phyloP scores from a whole-genome alignment of 1,140 invertebrate species.

The Drosophila nasuta region DNA sequence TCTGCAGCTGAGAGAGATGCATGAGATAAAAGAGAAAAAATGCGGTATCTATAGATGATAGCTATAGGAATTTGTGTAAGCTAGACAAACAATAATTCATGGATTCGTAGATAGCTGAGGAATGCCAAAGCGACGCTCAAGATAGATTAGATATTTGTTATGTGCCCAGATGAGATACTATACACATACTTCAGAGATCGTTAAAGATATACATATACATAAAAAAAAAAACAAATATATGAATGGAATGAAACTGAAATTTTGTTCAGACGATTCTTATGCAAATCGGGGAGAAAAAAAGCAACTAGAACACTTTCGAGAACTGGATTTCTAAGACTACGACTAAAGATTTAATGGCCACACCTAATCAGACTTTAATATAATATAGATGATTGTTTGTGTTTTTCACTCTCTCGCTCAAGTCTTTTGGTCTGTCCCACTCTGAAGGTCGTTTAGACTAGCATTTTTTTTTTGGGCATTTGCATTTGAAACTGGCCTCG shows the following conservation, averaged over 20 bases:
- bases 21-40: not conserved
- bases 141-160: conserved; percentile 12
- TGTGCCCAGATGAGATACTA: not conserved
- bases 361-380: conserved; percentile 9
- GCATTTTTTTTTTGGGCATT: conserved; percentile 38
- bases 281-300: conserved; percentile 24
- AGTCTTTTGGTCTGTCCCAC: not conserved
- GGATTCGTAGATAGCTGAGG: not conserved
- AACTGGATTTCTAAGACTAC: not conserved
- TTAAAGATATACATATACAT: conserved; percentile 4
- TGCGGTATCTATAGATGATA: not conserved
- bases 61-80: not conserved
- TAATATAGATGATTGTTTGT: not conserved
- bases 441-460: conserved; percentile 34
- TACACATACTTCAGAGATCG: conserved; percentile 10
- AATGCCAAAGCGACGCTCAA: not conserved
- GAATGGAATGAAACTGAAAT: conserved; percentile 21
- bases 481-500: conserved; percentile 45
- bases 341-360: not conserved
- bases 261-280: conserved; percentile 18
- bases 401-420: not conserved
- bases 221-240: not conserved
- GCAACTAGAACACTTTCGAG: conserved; percentile 20
- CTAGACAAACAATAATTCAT: conserved; percentile 1
- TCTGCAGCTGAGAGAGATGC: not conserved